Evolutionary conservation across 2,888 invertebrate species (phyloP), one percentile per base, ranked within the genome.

Genomic region (Automeris io): DNA sequence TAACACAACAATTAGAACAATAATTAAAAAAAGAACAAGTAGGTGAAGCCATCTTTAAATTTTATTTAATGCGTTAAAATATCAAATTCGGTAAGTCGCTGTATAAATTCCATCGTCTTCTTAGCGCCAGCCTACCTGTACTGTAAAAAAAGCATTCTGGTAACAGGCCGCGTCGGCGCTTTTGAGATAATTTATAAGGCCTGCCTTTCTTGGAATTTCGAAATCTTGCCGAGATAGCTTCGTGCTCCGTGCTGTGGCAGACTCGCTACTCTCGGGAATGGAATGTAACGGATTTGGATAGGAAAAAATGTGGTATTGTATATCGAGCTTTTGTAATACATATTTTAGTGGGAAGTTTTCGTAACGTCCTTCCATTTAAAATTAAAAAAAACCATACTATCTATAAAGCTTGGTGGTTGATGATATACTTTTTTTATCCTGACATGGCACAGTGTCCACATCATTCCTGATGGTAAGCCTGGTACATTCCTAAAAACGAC

Each of bases 131-230:
- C 74, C 73, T 80, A 77, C 83, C 83, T 81, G 85, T 77, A 71
- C 72, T 72, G 71, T 74, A 83, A 85, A 86, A 82, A 85, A 86
- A 81, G 63, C 69, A 72, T 80, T 80, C 79, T 74, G 80, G 76
- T 76, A 73, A 68, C 72, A 65, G 73, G 71, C 82, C 80, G 79
- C 65, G 85, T 78, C 86, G 86, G 85, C 82, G 71, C 85, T 83
- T 86, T 86, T 85, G 85, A 80, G 80, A 86, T 83, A 82, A 83
- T 85, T 85, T 85, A 85, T 83, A 83, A 85, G 83, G 81, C 75
- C 69, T 77, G 72, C 83, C 83, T 82, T 85, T 85, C 85, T 78
- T 68, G 73, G 85, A 85, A 85, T 86, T 85, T 80, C 82, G 81
- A 85, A 86, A 86, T 85, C 81, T 79, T 73, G 66, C 61, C 62